A percentile compares a stretch with the other conserved stretches of the same genome.
These are phyloP conservation scores for Euleptes europaea DNA, from an alignment of 2,113 vertebrate species.

Conservation along the genomic window DNA sequence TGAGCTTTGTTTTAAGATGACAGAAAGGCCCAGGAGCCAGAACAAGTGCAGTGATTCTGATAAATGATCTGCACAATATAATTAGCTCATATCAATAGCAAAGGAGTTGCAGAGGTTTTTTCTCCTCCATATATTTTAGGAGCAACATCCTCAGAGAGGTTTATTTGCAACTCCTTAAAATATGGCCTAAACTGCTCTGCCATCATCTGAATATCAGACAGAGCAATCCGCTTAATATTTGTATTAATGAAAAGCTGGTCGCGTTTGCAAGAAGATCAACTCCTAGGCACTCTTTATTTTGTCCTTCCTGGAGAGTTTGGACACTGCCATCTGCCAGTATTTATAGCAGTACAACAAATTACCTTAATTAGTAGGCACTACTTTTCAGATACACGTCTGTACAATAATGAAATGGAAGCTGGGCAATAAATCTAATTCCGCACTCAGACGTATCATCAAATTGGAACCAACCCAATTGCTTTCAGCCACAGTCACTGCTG, in stretches of 20 bases:
- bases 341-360: not conserved
- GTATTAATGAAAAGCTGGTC: not conserved
- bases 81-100: not conserved
- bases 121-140: not conserved
- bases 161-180: not conserved
- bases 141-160: not conserved
- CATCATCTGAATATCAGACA: not conserved
- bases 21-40: not conserved
- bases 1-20: not conserved
- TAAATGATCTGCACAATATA: not conserved
- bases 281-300: not conserved
- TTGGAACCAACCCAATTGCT: not conserved
- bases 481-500: not conserved
- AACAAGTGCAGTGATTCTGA: not conserved
- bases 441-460: not conserved
- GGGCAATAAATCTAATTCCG: slow-evolving; percentile 2
- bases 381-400: not conserved
- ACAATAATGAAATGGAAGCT: slow-evolving; percentile 2
- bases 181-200: not conserved
- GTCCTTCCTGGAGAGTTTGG: not conserved
- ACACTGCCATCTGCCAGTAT: not conserved
- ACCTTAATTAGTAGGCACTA: not conserved
- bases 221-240: not conserved
- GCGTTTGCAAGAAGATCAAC: not conserved
- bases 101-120: not conserved